A percentile compares a stretch with the other conserved stretches of the same genome.
Evolutionary conservation across 2,888 invertebrate species (phyloP).

Genomic region (Toxonevra muliebris): DNA sequence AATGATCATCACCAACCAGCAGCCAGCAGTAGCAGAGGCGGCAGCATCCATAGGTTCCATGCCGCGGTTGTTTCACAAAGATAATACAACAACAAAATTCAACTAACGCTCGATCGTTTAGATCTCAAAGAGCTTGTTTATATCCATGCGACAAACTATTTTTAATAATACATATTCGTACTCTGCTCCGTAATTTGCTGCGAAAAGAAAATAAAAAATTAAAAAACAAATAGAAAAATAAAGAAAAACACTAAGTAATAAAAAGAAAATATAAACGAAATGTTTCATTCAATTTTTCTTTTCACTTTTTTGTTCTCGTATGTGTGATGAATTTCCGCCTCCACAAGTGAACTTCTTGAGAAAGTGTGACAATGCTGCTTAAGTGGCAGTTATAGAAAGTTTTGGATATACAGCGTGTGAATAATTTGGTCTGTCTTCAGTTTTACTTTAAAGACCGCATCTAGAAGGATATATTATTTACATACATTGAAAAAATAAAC

Average conservation of each 20-base stretch:
- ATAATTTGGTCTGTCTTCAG: too few relatives aligned
- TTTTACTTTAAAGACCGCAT: too few relatives aligned
- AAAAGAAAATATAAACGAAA: slow-evolving; percentile 20
- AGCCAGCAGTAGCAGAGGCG: neutral
- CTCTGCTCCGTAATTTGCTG: too few relatives aligned
- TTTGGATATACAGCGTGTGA: too few relatives aligned
- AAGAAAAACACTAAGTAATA: too few relatives aligned
- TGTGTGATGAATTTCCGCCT: slow-evolving; percentile 15
- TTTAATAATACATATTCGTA: slow-evolving; percentile 34
- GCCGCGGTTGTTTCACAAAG: neutral
- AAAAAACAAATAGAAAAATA: too few relatives aligned
- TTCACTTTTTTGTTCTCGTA: neutral
- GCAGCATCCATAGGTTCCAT: neutral
- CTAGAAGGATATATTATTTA: too few relatives aligned
- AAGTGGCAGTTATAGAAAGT: too few relatives aligned
- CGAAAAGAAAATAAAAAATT: too few relatives aligned
- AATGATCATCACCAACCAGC: slow-evolving; percentile 1
- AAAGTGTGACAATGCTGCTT: neutral
- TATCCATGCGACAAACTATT: slow-evolving; percentile 44
- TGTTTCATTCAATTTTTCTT: slow-evolving; percentile 23
- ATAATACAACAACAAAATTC: neutral
- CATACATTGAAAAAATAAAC: too few relatives aligned
- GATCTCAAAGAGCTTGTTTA: slow-evolving; percentile 30
- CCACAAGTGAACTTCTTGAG: slow-evolving; percentile 18
- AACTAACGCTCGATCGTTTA: neutral